These are phyloP conservation scores for Eidolon helvum DNA, from an alignment of 2,113 vertebrate species.

Conservation along the genomic window DNA sequence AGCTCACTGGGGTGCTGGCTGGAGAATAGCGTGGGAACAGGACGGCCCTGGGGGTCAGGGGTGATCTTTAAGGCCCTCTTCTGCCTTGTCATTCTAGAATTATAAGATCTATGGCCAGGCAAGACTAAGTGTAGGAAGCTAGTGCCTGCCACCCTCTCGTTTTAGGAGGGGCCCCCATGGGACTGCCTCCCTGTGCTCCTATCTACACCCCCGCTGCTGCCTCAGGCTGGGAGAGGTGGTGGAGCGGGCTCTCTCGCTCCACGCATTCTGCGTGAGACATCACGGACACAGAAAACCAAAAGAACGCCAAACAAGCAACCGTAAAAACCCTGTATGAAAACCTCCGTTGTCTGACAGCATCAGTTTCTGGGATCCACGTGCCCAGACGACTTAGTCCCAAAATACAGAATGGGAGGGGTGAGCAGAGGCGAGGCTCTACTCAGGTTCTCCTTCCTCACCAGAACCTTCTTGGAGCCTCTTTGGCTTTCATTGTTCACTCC, in stretches of 20 bases:
- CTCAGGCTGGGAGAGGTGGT: neutral
- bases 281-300: neutral
- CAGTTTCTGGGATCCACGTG: neutral
- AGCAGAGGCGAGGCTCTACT: neutral
- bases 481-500: fast-evolving
- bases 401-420: neutral
- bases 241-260: neutral
- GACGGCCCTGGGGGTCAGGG: neutral
- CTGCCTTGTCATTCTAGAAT: neutral
- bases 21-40: neutral
- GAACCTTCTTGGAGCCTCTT: neutral
- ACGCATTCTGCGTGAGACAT: neutral
- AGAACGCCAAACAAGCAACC: neutral
- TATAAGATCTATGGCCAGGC: neutral
- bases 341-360: neutral
- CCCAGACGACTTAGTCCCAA: neutral
- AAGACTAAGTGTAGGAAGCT: neutral
- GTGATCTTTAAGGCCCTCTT: neutral
- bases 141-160: neutral
- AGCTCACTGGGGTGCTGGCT: neutral
- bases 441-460: neutral
- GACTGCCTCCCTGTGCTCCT: neutral
- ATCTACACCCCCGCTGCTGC: neutral
- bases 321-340: neutral
- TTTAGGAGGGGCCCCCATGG: neutral